Conservation (phyloP, 2,888 invertebrate genomes). For the Salticus scenicus region DNA sequence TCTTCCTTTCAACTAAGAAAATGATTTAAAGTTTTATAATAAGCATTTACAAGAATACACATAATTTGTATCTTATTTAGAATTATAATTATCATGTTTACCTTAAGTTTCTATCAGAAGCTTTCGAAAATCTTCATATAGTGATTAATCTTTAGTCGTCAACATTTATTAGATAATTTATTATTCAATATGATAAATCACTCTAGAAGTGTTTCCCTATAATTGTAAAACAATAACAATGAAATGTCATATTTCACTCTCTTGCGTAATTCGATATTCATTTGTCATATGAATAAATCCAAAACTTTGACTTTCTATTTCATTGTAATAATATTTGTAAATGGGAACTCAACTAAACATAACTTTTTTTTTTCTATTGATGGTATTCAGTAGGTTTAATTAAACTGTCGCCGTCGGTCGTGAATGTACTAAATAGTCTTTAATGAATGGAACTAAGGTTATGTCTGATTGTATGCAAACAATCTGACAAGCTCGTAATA, state of each 20-base stretch:
- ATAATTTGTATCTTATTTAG: too few relatives aligned
- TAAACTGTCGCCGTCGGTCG: conserved; percentile 22
- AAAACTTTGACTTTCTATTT: conserved; percentile 39
- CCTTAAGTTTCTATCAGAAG: too few relatives aligned
- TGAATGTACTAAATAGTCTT: conserved; percentile 2
- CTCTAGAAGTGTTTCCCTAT: conserved; percentile 17
- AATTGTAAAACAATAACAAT: conserved; percentile 34
- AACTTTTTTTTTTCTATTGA: conserved; percentile 24
- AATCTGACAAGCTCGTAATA: conserved; percentile 13
- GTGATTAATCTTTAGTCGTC: conserved; percentile 7
- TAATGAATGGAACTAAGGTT: neutral
- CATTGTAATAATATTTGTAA: conserved; percentile 18
- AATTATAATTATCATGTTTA: too few relatives aligned
- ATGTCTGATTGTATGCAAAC: conserved; percentile 14
- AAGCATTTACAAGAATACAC: too few relatives aligned
- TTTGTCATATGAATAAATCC: conserved; percentile 33
- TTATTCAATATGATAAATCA: conserved; percentile 46
- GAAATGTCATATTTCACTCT: conserved; percentile 15
- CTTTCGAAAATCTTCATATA: neutral
- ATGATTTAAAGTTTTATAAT: too few relatives aligned
- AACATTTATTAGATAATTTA: conserved; percentile 8
- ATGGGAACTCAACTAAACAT: too few relatives aligned
- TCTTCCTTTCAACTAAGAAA: too few relatives aligned
- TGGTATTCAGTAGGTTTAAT: conserved; percentile 33
- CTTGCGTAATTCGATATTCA: conserved; percentile 37